These are phyloP conservation scores for Meleagris gallopavo DNA, from an alignment of 2,113 vertebrate genomes.

Conservation along the genomic window DNA sequence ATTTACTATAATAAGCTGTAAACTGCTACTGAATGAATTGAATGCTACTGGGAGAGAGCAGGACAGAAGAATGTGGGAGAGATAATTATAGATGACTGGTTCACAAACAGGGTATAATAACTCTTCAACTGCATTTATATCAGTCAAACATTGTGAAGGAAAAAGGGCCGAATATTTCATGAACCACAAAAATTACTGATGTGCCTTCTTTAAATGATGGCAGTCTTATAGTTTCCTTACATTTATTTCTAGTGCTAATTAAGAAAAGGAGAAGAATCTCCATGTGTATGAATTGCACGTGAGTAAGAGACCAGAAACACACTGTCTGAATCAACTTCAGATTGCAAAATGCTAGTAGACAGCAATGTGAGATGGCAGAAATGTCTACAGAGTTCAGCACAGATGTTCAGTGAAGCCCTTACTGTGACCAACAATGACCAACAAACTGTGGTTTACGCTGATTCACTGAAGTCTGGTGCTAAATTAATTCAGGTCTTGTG, in stretches of 20 bases:
- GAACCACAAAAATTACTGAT: neutral
- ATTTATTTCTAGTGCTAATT: neutral
- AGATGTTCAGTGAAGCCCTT: neutral
- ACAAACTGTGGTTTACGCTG: neutral
- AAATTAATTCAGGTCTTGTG: neutral
- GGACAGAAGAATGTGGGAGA: neutral
- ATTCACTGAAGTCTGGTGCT: neutral
- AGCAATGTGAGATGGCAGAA: neutral
- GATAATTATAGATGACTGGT: neutral
- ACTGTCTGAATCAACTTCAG: neutral
- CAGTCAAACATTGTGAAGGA: neutral
- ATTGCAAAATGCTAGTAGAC: neutral
- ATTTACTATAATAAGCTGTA: neutral
- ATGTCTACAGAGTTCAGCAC: neutral
- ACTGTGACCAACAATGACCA: neutral
- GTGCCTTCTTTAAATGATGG: neutral
- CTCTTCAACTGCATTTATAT: neutral
- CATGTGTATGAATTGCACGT: rapidly evolving
- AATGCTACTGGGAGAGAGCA: neutral
- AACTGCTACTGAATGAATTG: neutral
- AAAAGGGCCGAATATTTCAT: neutral
- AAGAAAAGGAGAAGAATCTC: neutral
- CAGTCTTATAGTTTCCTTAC: neutral
- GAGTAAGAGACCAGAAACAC: neutral
- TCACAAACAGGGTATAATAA: neutral